Evolutionary conservation across 1,140 invertebrate species (phyloP), one percentile per base, ranked within the genome.

Genomic region (Rhopalosiphum maidis): DNA sequence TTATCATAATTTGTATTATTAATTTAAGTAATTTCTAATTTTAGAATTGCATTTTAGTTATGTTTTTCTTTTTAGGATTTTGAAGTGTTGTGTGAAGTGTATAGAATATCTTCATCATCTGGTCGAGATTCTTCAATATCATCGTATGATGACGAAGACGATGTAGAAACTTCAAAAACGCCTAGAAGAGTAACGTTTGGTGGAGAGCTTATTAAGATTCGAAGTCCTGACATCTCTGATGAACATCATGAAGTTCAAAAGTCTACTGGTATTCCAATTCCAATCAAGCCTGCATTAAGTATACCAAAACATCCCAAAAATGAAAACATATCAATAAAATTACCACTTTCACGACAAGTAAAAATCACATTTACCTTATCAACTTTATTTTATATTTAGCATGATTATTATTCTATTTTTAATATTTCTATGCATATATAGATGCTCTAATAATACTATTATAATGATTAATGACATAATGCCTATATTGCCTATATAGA

Each of bases 121-220:
- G 86, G 85, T 46, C 87, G 22, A 90, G 93, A 83, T 68, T 83
- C 46, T 54, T 92, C 91, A 46, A 25, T 91, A 83, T 88, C 91
- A 46, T 89, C 89, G 37, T 93, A 77, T 43, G 92, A 93, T 2
- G 94, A 94, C n/a, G 94, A 93, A 37, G 95, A 96, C 43, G 96
- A 96, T n/a, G 95, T 96, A 37, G 95, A 95, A 46, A 93, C n/a
- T 11, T 85, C 60, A 54, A 94, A 87, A 93, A 82, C 94, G 1
- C 94, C 94, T 9, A 95, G 95, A 93, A 96, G 97, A 94, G 97
- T 98, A 2, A 96, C 97, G 51, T 98, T 98, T 94, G 97, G 97
- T 1, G 97, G 97, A 21, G 97, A 98, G 95, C 96, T 97, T 88
- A 96, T 98, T 0, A 98, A 98, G 95, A 96, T 98, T 94, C 96